Conservation (phyloP, 2,113 vertebrate species). For the Cyanistes caeruleus region DNA sequence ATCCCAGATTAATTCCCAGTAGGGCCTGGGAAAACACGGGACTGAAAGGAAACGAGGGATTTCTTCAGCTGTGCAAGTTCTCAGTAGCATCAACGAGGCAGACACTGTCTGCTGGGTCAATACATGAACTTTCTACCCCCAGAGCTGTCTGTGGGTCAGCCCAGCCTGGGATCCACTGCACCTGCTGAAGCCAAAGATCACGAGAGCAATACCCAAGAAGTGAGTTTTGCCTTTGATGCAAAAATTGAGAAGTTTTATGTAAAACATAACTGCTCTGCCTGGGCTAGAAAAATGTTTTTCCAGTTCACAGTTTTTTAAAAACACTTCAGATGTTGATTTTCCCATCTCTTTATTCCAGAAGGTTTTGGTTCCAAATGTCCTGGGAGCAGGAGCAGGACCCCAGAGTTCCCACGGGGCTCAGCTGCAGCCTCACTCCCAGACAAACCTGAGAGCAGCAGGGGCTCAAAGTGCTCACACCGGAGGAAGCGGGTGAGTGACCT, state of each 20-base stretch:
- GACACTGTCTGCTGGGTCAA: neutral
- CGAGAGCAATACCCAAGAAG: neutral
- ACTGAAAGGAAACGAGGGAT: neutral
- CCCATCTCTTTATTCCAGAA: neutral
- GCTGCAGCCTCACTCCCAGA: neutral
- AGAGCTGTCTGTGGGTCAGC: neutral
- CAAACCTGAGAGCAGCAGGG: neutral
- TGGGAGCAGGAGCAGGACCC: neutral
- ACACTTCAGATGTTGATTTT: neutral
- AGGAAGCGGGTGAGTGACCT: neutral
- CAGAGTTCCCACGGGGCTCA: neutral
- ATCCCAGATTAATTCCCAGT: neutral
- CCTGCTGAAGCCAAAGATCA: neutral
- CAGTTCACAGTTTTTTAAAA: neutral
- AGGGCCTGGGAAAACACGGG: neutral
- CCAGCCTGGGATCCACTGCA: neutral
- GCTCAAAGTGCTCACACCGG: accelerated
- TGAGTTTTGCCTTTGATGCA: neutral
- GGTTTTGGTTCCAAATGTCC: neutral
- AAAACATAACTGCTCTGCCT: neutral
- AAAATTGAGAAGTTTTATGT: neutral
- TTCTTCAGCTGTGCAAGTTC: neutral
- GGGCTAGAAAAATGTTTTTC: accelerated
- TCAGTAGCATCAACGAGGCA: accelerated
- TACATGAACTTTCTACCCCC: accelerated